Conservation (phyloP, 1,140 invertebrate genomes). For the Subanguina moxae region DNA sequence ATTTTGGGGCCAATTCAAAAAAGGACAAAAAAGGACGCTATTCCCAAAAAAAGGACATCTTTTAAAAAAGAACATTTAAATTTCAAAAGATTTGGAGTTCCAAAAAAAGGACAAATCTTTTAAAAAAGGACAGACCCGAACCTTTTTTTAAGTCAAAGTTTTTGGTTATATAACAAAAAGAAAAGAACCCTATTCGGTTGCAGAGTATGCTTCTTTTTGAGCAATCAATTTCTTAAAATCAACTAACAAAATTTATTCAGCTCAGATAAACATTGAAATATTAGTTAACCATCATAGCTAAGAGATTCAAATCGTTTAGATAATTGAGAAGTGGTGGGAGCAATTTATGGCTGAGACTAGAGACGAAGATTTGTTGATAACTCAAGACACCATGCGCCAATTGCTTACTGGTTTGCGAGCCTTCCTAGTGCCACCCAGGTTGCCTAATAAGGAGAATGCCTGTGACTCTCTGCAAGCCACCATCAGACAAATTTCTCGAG, state of each 20-base stretch:
- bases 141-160: not conserved
- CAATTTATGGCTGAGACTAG: constrained; percentile 39
- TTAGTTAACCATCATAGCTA: not conserved
- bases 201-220: too few relatives aligned
- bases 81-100: not conserved
- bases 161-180: too few relatives aligned
- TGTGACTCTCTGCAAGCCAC: constrained; percentile 73
- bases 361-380: constrained; percentile 14
- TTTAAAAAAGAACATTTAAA: too few relatives aligned
- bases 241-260: too few relatives aligned
- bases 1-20: too few relatives aligned
- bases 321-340: constrained; percentile 60
- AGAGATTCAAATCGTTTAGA: constrained; percentile 55
- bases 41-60: too few relatives aligned
- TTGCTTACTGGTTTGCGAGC: constrained; percentile 75
- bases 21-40: too few relatives aligned
- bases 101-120: not conserved
- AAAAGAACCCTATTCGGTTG: too few relatives aligned
- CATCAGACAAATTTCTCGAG: constrained; percentile 62
- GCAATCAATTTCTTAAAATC: too few relatives aligned
- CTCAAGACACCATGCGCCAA: constrained; percentile 69
- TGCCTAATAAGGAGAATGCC: constrained; percentile 62
- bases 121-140: constrained; percentile 2
- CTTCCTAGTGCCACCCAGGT: constrained; percentile 72
- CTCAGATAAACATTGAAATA: too few relatives aligned